Evolutionary conservation across 1,140 invertebrate species (phyloP).

Genomic region (Cotesia chilonis): DNA sequence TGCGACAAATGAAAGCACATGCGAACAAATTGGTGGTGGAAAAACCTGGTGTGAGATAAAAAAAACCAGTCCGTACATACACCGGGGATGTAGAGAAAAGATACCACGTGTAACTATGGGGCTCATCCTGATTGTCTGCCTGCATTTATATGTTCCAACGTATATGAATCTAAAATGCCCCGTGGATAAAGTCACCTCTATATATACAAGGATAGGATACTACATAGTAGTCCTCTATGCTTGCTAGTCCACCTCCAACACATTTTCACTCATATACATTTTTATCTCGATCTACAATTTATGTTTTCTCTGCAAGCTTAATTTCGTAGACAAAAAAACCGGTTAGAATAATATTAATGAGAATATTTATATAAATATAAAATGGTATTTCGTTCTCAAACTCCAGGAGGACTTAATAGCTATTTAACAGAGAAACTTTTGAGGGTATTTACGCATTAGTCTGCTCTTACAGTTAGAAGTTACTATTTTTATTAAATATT

Average conservation of each 20-base stretch:
- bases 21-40: slow-evolving; percentile 16
- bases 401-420: too few species aligned
- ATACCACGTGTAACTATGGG: slow-evolving; percentile 25
- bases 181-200: slow-evolving; percentile 11
- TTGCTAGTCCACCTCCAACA: not conserved
- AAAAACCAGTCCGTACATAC: not conserved
- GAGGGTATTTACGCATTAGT: too few species aligned
- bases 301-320: too few species aligned
- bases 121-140: slow-evolving; percentile 26
- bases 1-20: slow-evolving; percentile 10
- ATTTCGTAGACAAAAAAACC: too few species aligned
- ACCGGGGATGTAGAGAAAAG: slow-evolving; percentile 4
- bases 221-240: not conserved
- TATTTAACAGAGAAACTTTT: too few species aligned
- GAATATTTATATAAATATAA: too few species aligned
- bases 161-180: slow-evolving; percentile 2
- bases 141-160: slow-evolving; percentile 15
- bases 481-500: too few species aligned
- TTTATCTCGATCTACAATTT: not conserved
- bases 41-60: not conserved
- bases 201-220: too few species aligned
- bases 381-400: too few species aligned
- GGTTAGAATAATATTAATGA: too few species aligned
- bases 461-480: too few species aligned
- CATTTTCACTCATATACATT: slow-evolving; percentile 9